Percentiles rank a stretch among this genome's conserved stretches.
Evolutionary conservation across 2,888 invertebrate genomes (phyloP).

Genomic region (Chrysolina haemoptera): DNA sequence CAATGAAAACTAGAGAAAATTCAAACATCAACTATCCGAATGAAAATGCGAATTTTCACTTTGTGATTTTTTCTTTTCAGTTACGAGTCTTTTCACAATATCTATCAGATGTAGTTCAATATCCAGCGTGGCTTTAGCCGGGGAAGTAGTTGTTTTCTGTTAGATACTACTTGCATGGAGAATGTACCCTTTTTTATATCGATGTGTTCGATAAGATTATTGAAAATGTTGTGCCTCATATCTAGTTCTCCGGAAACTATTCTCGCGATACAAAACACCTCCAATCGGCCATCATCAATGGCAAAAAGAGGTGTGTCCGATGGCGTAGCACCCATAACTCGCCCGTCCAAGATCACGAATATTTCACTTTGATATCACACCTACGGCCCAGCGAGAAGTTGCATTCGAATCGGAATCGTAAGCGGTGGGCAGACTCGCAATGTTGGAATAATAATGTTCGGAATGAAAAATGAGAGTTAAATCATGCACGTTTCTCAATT

Average conservation of each 20-base stretch:
- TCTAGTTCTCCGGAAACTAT: background rate
- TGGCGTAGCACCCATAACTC: background rate
- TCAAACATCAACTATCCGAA: too few species aligned
- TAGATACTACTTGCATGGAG: too few species aligned
- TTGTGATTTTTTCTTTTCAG: too few species aligned
- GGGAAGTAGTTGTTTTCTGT: too few species aligned
- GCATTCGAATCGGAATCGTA: background rate
- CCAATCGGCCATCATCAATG: conserved; percentile 1
- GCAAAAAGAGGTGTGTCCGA: conserved; percentile 2
- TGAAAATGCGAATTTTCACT: too few species aligned
- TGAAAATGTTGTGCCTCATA: too few species aligned
- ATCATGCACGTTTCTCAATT: conserved; percentile 11
- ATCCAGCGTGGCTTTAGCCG: too few species aligned
- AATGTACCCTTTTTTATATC: too few species aligned
- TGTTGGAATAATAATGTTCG: conserved; percentile 8
- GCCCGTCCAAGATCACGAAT: background rate
- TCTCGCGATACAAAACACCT: background rate
- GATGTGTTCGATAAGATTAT: too few species aligned
- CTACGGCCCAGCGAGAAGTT: conserved; percentile 5
- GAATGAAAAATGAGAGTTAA: conserved; percentile 19
- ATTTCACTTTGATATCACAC: conserved; percentile 8
- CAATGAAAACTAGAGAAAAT: too few species aligned
- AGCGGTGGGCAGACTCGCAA: conserved; percentile 13
- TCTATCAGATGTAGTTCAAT: too few species aligned
- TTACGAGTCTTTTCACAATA: too few species aligned